Percentiles rank a stretch among this genome's conserved stretches.
Conservation (phyloP, 2,113 vertebrate genomes). For the Alexandromys fortis region DNA sequence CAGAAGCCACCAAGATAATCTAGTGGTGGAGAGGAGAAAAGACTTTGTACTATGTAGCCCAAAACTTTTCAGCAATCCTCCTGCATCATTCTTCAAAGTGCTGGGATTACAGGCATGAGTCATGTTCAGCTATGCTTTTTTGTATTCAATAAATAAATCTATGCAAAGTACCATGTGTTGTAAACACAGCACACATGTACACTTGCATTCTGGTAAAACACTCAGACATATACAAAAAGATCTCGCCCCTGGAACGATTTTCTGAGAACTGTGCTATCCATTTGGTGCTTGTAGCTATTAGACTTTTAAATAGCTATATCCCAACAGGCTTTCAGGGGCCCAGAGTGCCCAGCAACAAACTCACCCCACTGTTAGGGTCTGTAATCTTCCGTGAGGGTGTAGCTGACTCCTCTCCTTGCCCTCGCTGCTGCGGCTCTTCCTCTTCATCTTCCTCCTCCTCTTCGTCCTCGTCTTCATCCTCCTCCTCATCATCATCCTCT, state of each 20-base stretch:
- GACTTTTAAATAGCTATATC: too few relatives aligned
- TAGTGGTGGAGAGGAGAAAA: neutral
- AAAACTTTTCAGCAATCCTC: neutral
- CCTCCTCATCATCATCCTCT: constrained; percentile 66
- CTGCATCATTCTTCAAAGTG: neutral
- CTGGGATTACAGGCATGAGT: neutral
- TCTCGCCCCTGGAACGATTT: too few relatives aligned
- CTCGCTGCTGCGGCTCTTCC: constrained; percentile 77
- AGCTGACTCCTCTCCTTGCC: constrained; percentile 72
- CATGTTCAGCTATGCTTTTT: neutral
- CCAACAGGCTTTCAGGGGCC: neutral
- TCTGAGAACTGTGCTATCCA: neutral
- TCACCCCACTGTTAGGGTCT: constrained; percentile 78
- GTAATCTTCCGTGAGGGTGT: constrained; percentile 82
- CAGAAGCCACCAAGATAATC: neutral
- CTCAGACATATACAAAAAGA: neutral
- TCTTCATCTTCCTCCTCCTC: constrained; percentile 79
- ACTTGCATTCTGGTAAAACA: neutral
- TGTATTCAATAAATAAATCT: neutral
- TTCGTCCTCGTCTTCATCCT: constrained; percentile 67
- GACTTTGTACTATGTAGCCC: neutral
- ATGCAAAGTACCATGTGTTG: too few relatives aligned
- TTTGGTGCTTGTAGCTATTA: neutral
- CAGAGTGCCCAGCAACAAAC: neutral
- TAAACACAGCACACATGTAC: rapidly evolving